Evolutionary conservation across 2,113 vertebrate genomes (phyloP).

Genomic region (Crotalus helleri): DNA sequence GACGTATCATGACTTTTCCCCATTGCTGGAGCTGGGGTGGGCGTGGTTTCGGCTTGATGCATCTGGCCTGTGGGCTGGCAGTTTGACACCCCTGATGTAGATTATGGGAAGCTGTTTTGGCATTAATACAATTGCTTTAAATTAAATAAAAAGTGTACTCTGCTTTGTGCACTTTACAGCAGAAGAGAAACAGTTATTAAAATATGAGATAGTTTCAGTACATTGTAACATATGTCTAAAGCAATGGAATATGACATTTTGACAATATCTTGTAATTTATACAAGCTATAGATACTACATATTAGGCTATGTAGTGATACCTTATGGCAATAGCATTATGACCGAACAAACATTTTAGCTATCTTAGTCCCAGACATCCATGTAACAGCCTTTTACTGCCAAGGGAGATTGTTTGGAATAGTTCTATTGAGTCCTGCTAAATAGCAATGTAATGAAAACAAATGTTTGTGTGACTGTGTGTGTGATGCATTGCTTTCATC

Average conservation of each 20-base stretch:
- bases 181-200: not conserved
- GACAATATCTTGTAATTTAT: not conserved
- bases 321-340: not conserved
- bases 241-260: not conserved
- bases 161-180: not conserved
- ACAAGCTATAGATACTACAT: not conserved
- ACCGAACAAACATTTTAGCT: conserved; percentile 5
- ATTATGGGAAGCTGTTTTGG: not conserved
- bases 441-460: not conserved
- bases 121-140: not conserved
- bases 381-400: not conserved
- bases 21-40: no score
- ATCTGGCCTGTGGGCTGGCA: no score
- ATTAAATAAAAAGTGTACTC: not conserved
- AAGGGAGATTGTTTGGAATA: conserved; percentile 1
- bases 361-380: not conserved
- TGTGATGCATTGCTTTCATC: not conserved
- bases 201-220: not conserved
- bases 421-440: not conserved
- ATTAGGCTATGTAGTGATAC: not conserved
- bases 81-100: not conserved
- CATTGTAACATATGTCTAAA: not conserved
- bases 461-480: not conserved
- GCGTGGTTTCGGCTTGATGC: no score
- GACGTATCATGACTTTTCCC: no score